phyloP scores from a whole-genome alignment of 1,140 invertebrate species.

The Bombus affinis region DNA sequence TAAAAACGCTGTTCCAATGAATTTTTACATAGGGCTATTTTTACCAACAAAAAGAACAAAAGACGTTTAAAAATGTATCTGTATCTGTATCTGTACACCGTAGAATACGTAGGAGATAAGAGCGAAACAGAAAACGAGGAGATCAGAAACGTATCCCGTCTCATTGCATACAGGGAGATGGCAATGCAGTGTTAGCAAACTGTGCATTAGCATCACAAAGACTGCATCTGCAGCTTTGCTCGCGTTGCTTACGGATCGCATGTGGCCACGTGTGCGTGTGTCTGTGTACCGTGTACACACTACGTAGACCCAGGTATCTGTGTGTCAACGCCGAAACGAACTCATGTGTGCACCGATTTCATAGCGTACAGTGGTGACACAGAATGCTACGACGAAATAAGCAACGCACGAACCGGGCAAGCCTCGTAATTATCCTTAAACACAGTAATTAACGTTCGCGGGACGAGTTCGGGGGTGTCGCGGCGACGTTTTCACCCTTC shows the following conservation, averaged over 20 bases:
- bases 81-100: not conserved
- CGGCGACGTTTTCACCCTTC: slow-evolving; percentile 68
- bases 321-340: slow-evolving; percentile 10
- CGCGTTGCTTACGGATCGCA: slow-evolving; percentile 43
- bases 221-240: slow-evolving; percentile 70
- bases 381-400: slow-evolving; percentile 63
- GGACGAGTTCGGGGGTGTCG: slow-evolving; percentile 71
- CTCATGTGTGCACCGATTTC: slow-evolving; percentile 15
- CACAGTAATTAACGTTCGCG: slow-evolving; percentile 74
- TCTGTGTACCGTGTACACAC: slow-evolving; percentile 24
- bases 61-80: not conserved
- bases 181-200: slow-evolving; percentile 59
- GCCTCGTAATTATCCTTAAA: slow-evolving; percentile 74
- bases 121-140: slow-evolving; percentile 24
- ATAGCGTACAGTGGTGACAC: slow-evolving; percentile 25
- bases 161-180: slow-evolving; percentile 24
- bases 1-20: too few relatives aligned
- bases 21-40: too few relatives aligned
- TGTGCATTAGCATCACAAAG: slow-evolving; percentile 73
- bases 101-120: not conserved
- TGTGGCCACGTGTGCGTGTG: slow-evolving; percentile 37
- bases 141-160: slow-evolving; percentile 52
- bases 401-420: slow-evolving; percentile 54
- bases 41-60: not conserved
- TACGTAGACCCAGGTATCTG: slow-evolving; percentile 26